phyloP scores from a whole-genome alignment of 2,113 vertebrate genomes.

The Chamaea fasciata region DNA sequence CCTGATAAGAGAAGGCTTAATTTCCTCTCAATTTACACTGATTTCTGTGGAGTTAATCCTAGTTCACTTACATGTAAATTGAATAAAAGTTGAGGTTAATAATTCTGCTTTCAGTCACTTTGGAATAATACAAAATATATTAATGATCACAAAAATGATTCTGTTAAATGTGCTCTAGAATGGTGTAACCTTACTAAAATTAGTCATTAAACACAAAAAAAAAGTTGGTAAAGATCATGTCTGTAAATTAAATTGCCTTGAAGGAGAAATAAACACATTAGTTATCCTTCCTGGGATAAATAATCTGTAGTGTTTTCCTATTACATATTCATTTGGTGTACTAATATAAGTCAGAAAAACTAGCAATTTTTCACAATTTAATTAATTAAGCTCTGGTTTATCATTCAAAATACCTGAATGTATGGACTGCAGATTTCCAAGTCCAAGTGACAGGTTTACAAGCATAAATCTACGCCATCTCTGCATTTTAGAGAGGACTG shows the following conservation, averaged over 20 bases:
- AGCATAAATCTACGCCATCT: fast-evolving
- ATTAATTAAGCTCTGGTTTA: not conserved
- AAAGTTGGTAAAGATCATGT: not conserved
- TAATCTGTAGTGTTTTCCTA: not conserved
- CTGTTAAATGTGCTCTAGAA: not conserved
- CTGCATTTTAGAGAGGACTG: not conserved
- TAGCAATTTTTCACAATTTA: not conserved
- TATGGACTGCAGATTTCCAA: not conserved
- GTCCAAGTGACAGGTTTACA: not conserved
- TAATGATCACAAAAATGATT: not conserved
- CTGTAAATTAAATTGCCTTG: not conserved
- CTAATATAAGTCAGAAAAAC: not conserved
- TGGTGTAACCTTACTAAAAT: not conserved
- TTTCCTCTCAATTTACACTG: conserved; percentile 29
- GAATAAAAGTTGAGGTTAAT: not conserved
- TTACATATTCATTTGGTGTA: not conserved
- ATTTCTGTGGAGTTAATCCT: not conserved
- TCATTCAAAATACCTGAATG: not conserved
- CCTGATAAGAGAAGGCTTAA: not conserved
- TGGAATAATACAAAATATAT: not conserved
- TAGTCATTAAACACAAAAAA: not conserved
- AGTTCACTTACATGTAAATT: not conserved
- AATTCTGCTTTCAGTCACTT: not conserved
- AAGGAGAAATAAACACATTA: not conserved
- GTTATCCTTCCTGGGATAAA: not conserved